Evolutionary conservation across 2,797 vertebrate species (phyloP), one percentile per base, ranked within the genome.

Genomic region (Halcyon chelicuti): DNA sequence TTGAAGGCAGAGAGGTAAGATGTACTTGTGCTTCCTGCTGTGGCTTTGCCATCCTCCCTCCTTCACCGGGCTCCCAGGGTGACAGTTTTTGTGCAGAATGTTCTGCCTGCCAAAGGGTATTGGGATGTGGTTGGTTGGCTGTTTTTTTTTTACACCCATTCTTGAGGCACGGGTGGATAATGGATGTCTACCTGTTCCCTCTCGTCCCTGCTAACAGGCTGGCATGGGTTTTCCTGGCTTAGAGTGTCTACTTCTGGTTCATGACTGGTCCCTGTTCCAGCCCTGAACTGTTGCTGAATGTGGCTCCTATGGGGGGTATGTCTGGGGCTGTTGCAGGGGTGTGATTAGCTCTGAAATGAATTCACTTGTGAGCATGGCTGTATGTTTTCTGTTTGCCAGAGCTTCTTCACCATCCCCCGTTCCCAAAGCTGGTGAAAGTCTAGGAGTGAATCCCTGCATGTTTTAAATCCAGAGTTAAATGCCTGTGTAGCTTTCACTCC

Each of bases 1-100:
- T 98, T 3, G 98, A 99, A 88, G 99, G 99, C 23, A 99, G 82
- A 98, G 99, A 99, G 99, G 99, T 99, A 94, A 96, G 91, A 7
- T 6, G 2, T 22, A 8, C 7, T 22, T 71, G 14, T 19, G 14
- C 19, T 81, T 28, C 19, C 6, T 47, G 6, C 16, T 37, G 21
- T 61, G 73, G 33, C 51, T 93, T 26, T 80, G 49, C 21, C 22
- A 12, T 35, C 37, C 5, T 68, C 17, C 42, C 26, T 55, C 35
- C 31, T 81, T 55, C 10, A 1, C 14, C 10, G n/a, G 42, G 17
- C 33, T 92, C 14, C 51, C 10, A 44, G 47, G 33, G 16, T 40
- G 37, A 33, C 60, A 33, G 0, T 22, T n/a, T 14, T 28, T 28
- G 17, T 75, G 31, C 29, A 35, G 54, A 42, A 17, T 28, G 5